Evolutionary conservation across 2,113 vertebrate genomes (phyloP).

Genomic region (Brevimyrus niger): DNA sequence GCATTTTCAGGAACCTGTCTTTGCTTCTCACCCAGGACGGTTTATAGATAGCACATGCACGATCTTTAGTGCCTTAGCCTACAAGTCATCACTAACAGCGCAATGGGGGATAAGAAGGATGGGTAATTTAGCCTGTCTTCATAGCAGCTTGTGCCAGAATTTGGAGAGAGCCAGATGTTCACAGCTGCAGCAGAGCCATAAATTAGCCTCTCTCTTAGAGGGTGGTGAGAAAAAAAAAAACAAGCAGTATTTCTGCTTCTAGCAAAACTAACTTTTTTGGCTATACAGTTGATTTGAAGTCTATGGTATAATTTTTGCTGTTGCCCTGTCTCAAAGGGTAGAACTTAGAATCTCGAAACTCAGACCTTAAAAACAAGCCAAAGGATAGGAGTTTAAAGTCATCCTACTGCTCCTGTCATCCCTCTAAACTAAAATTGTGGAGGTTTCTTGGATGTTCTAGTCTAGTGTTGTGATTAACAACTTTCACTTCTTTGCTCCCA

Average conservation of each 20-base stretch:
- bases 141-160: neutral
- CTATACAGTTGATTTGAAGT: neutral
- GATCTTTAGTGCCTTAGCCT: neutral
- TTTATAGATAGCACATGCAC: neutral
- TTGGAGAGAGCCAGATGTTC: constrained; percentile 16
- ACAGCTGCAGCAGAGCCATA: constrained; percentile 2
- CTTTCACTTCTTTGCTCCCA: neutral
- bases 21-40: neutral
- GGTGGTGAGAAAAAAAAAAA: neutral
- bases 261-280: neutral
- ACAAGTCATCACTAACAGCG: neutral
- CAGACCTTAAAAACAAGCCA: neutral
- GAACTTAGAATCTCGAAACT: neutral
- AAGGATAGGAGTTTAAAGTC: neutral
- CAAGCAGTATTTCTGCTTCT: neutral
- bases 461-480: neutral
- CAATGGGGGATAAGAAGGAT: neutral
- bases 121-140: neutral
- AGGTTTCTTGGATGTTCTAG: neutral
- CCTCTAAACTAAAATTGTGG: neutral
- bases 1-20: neutral
- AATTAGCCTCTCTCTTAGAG: constrained; percentile 11
- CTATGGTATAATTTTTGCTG: neutral
- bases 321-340: neutral
- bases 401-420: neutral